phyloP scores from a whole-genome alignment of 1,140 invertebrate species.

The Vollenhovia emeryi region DNA sequence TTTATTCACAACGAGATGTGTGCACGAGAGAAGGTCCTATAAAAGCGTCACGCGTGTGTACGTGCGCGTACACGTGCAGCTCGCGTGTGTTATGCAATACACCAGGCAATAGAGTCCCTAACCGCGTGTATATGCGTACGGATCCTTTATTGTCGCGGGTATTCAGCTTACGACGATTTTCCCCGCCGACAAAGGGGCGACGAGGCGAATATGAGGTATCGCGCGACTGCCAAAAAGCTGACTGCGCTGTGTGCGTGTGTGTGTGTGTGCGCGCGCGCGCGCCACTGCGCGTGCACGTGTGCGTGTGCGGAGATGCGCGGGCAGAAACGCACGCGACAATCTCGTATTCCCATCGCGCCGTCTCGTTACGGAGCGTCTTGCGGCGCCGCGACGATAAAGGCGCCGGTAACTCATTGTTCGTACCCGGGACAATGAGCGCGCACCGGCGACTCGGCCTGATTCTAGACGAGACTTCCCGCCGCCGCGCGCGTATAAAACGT shows the following conservation, averaged over 20 bases:
- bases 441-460: constrained; percentile 55
- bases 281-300: too few relatives aligned
- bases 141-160: constrained; percentile 64
- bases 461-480: constrained; percentile 37
- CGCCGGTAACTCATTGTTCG: constrained; percentile 67
- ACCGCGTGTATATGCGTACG: constrained; percentile 35
- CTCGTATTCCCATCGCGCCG: constrained; percentile 49
- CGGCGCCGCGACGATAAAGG: constrained; percentile 58
- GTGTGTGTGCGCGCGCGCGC: too few relatives aligned
- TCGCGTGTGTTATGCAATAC: constrained; percentile 49
- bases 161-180: constrained; percentile 69
- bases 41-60: constrained; percentile 27
- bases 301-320: constrained; percentile 9
- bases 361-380: constrained; percentile 63
- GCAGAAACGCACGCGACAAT: constrained; percentile 53
- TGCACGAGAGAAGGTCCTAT: neutral
- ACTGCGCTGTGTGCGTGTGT: neutral
- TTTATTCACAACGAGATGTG: neutral
- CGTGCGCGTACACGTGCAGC: neutral
- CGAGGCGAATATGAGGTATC: constrained; percentile 61
- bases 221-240: constrained; percentile 69
- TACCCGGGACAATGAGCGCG: constrained; percentile 54
- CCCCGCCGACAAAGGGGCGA: constrained; percentile 61
- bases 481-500: constrained; percentile 23
- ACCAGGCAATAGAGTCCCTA: constrained; percentile 43